These are phyloP conservation scores for Ariolimax columbianus DNA, from an alignment of 2,888 invertebrate genomes.

Conservation along the genomic window DNA sequence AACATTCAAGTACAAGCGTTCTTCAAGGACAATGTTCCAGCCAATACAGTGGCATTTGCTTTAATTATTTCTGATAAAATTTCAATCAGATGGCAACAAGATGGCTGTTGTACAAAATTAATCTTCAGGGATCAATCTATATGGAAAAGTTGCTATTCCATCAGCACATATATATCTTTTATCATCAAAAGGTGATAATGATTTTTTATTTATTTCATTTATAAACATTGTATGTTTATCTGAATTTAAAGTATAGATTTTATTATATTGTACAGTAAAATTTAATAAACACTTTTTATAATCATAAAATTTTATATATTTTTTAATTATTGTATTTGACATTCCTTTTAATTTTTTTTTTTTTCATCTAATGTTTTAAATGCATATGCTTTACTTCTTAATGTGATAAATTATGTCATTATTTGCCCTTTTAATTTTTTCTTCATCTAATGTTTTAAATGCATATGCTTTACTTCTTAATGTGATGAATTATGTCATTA, in stretches of 20 bases:
- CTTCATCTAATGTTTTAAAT: neutral
- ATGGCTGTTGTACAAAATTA: slow-evolving; percentile 6
- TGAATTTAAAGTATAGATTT: neutral
- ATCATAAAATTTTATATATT: neutral
- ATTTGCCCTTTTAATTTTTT: neutral
- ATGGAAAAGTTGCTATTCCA: neutral
- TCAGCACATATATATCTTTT: slow-evolving; percentile 1
- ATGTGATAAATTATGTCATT: slow-evolving; percentile 1
- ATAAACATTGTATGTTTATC: neutral
- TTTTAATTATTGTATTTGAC: neutral
- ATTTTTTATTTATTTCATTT: slow-evolving; percentile 7
- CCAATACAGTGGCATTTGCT: neutral
- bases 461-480: slow-evolving; percentile 38
- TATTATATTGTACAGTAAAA: too few relatives aligned
- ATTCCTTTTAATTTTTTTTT: slow-evolving; percentile 8
- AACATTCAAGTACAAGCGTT: neutral
- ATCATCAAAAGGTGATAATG: neutral
- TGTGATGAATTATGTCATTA: neutral
- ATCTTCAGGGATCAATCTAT: too few relatives aligned
- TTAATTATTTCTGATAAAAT: slow-evolving; percentile 12
- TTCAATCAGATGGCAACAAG: slow-evolving; percentile 17
- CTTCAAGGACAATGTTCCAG: neutral
- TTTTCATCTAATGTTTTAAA: neutral
- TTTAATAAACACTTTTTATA: neutral
- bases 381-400: slow-evolving; percentile 35